Base-by-base conservation (phyloP, 35 echinoderm and acorn worm genomes). In the Ophioderma brevispina region DNA sequence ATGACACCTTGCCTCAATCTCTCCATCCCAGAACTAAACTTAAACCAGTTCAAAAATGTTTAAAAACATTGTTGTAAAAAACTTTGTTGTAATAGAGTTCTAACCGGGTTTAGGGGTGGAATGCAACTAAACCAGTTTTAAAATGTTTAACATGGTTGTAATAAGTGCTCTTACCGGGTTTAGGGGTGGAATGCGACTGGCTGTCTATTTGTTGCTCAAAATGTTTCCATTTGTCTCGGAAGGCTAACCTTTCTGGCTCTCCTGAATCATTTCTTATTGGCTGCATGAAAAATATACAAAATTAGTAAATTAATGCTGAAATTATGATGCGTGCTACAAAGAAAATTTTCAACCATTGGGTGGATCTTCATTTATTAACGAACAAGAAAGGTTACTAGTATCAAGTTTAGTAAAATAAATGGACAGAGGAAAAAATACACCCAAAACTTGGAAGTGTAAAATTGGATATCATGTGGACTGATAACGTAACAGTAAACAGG, bases 171-270 rank as follows among this genome's bases (percentile, higher is more conserved):
- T 96, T 85, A 96, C 94, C 64, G 82, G 81, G n/a, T 92, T 98
- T 98, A 37, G 96, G 96, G 34, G 90, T 92, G 31, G 96, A 98
- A 70, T 98, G 96, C 32, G 85, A 76, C 70, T 98, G 96, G 25
- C 91, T 86, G 40, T 98, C 96, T 32, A 92, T 92, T 81, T 92
- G 87, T 78, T 94, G 84, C 82, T 98, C 96, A 87, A 98, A 98
- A 3, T 86, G 82, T 70, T 98, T 94, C 96, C 96, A 98, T 76
- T 98, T 98, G 59, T 98, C 96, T 82, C 92, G 94, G 82, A 98
- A 98, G 32, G 89, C 96, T 40, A 98, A 52, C 32, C 79, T 84
- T 39, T 91, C 93, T 0, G 96, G 96, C 76, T 92, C 21, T 34
- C 81, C 82, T 15, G 39, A 64, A 6, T 40, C 81, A 19, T 41